phyloP scores from a whole-genome alignment of 2,797 vertebrate genomes.

The Cossypha niveicapilla region DNA sequence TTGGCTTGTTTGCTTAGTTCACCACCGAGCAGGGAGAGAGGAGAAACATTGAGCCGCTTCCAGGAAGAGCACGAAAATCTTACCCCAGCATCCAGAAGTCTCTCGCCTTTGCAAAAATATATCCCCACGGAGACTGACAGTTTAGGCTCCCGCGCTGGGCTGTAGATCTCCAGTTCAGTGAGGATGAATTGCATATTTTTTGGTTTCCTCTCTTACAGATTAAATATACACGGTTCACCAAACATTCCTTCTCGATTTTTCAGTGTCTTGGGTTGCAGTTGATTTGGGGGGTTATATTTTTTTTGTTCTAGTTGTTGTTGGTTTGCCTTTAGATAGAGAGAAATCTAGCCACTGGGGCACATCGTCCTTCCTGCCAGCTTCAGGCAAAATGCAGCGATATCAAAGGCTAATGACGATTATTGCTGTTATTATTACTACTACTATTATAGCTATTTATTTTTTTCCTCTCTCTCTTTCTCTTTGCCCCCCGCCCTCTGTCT shows the following conservation, averaged over 20 bases:
- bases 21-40: background rate
- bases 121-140: conserved; percentile 27
- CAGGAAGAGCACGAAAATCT: conserved; percentile 49
- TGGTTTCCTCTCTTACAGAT: background rate
- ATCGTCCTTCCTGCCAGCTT: conserved; percentile 1
- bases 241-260: background rate
- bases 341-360: background rate
- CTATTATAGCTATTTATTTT: background rate
- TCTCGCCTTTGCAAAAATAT: conserved; percentile 1
- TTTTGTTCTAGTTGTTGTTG: background rate
- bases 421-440: background rate
- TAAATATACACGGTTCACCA: background rate
- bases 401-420: conserved; percentile 1
- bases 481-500: background rate
- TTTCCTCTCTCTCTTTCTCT: background rate
- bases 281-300: background rate
- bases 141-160: conserved; percentile 11
- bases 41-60: background rate
- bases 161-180: conserved; percentile 15
- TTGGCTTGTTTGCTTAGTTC: conserved; percentile 10
- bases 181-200: background rate
- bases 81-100: conserved; percentile 63
- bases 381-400: conserved; percentile 5
- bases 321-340: background rate
- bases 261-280: background rate